Base-by-base conservation (phyloP, 1,140 invertebrate genomes). In the Asobara japonica region DNA sequence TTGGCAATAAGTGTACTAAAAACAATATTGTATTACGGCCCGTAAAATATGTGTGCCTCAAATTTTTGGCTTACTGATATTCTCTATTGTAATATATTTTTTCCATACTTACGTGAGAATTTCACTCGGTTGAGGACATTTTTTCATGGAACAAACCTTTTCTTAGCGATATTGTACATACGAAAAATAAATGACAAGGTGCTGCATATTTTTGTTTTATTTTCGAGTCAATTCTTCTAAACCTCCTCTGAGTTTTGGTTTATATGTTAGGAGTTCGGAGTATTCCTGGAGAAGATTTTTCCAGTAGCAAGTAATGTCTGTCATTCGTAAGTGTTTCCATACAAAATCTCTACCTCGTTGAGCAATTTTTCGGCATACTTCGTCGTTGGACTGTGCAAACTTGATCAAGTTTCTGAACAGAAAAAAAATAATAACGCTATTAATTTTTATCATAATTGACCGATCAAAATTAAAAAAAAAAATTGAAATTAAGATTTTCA, bases 291-390 rank as follows among this genome's bases (percentile, higher is more conserved):
- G 83, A 25, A 99, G 87, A 74, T 91, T 92, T 78, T 89, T 90
- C 97, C 97, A 99, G 84, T 97, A 99, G 80, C 94, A 96, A 73
- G 88, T 88, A 2, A 98, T 88, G 87, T 98, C 93, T 68, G 92
- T 89, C 89, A 97, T 92, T 78, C 89, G 91, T 36, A 99, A 89
- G 88, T 97, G 92, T 61, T 96, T 88, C 91, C 91, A 93, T 75
- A 98, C 93, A 82, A 97, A 95, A 74, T 94, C 83, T 80, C 91
- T 92, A 0, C 96, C 96, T 77, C 90, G 90, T 67, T 93, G 82
- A n/a, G 97, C 96, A 72, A 99, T 98, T 81, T 93, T 87, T 82
- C 91, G 88, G 0, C 92, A 92, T 61, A 96, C 69, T 3, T 89
- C 83, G 82, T 98, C 94, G 88, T 98, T 91, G 56, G 91, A 87